These are phyloP conservation scores for Rhineura floridana DNA, from an alignment of 2,113 vertebrate species.

Conservation along the genomic window DNA sequence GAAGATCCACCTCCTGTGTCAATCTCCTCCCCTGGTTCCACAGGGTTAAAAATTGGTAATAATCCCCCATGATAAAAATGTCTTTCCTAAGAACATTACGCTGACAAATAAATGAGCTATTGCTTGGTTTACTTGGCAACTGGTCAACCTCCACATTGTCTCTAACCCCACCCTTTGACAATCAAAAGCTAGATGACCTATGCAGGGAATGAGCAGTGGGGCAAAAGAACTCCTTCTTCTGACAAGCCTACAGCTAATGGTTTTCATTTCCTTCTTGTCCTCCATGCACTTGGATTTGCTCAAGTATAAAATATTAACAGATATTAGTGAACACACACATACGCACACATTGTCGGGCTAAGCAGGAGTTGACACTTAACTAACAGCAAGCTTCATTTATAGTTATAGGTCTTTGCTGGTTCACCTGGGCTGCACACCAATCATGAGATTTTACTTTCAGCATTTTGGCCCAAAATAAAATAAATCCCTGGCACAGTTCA, in stretches of 20 bases:
- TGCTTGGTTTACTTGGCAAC: too few species aligned
- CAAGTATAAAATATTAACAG: background rate
- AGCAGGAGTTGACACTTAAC: background rate
- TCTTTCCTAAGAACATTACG: background rate
- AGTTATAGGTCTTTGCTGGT: background rate
- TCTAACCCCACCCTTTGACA: background rate
- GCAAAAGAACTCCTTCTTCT: background rate
- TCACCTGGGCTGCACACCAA: background rate
- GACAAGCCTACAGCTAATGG: background rate
- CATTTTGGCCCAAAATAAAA: background rate
- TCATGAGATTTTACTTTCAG: background rate
- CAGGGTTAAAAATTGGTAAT: too few species aligned
- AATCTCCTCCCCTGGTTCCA: too few species aligned
- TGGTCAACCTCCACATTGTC: too few species aligned
- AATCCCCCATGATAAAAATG: background rate
- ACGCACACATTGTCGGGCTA: background rate
- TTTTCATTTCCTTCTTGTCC: background rate
- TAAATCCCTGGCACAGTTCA: background rate
- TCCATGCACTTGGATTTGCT: background rate
- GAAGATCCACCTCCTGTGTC: too few species aligned
- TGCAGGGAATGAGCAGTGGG: background rate
- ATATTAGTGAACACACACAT: background rate
- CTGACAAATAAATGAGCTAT: too few species aligned
- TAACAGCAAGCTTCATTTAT: background rate
- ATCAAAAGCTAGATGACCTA: background rate